Evolutionary conservation across 1,140 invertebrate genomes (phyloP), one percentile per base, ranked within the genome.

Genomic region (Wiebesia pumilae): DNA sequence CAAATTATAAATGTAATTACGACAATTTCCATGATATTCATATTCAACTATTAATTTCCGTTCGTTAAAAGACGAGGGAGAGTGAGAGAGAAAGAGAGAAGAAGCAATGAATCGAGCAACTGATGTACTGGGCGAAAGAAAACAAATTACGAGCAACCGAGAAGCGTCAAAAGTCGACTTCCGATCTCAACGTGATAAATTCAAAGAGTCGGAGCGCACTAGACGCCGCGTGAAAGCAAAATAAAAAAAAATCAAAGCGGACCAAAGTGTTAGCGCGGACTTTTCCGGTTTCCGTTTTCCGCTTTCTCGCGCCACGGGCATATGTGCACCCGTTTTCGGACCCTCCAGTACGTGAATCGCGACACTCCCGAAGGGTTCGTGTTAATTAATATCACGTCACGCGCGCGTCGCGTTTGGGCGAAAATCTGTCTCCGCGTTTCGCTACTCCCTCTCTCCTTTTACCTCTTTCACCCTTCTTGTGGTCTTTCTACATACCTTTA

Each of bases 371-470:
- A 92, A 92, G 92, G 92, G 92, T 93, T 92, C 92, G 92, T 91
- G 93, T 93, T 93, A 93, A 93, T 93, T 93, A 93, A 93, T 93
- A 93, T 93, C 93, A 93, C 92, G 93, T 93, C 93, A 93, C 91
- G 90, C 90, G 92, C 91, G 83, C 83, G 77, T 43, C 38, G 69
- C 40, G 90, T 90, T 92, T 90, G 89, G 86, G 90, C 90, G 92
- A 90, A 92, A 92, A 91, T 93, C 89, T 93, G 92, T 92, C 92
- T 92, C 92, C 90, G 89, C 89, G 89, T 78, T 87, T 88, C 84
- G 77, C 35, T 86, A 87, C 40, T 40, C 84, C 62, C 65, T 14
- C 54, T 21, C 84, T 43, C 73, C 38, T 12, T 27, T 62, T 27
- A 4, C 21, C 27, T 62, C 3, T 62, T 62, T 27, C 33, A 35